Percentiles rank a stretch among this genome's conserved stretches.
Evolutionary conservation across 2,797 vertebrate genomes (phyloP).

Genomic region (Crax fasciolata): DNA sequence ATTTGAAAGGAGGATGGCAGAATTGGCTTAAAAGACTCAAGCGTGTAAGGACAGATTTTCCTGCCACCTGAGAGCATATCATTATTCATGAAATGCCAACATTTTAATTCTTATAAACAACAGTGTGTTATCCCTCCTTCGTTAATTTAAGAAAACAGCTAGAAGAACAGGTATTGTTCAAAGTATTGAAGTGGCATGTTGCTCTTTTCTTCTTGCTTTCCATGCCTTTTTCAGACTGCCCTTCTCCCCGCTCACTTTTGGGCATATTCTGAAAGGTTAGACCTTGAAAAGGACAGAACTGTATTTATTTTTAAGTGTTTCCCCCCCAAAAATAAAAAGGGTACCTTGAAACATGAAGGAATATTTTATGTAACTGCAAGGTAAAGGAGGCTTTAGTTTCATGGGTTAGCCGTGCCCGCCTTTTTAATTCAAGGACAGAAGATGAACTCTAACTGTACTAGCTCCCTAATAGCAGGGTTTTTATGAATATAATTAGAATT

Average conservation of each 20-base stretch:
- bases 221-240: neutral
- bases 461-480: constrained; percentile 3
- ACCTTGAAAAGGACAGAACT: constrained; percentile 1
- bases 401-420: neutral
- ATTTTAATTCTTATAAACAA: constrained; percentile 31
- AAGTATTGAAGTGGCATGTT: neutral
- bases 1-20: neutral
- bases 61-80: neutral
- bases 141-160: constrained; percentile 14
- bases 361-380: constrained; percentile 25
- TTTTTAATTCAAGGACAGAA: constrained; percentile 68
- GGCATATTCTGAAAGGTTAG: constrained; percentile 8
- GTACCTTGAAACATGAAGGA: constrained; percentile 42
- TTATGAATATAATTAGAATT: constrained; percentile 56
- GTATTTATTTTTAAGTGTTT: neutral
- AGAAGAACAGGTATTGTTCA: constrained; percentile 1
- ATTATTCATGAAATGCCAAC: constrained; percentile 14
- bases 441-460: constrained; percentile 23
- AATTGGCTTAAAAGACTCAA: neutral
- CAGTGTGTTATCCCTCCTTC: neutral
- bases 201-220: constrained; percentile 23
- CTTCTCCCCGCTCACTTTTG: neutral
- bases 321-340: neutral
- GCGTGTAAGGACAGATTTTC: neutral
- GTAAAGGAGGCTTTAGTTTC: constrained; percentile 38